phyloP scores from a whole-genome alignment of 2,113 vertebrate genomes.

The Nipponia nippon region DNA sequence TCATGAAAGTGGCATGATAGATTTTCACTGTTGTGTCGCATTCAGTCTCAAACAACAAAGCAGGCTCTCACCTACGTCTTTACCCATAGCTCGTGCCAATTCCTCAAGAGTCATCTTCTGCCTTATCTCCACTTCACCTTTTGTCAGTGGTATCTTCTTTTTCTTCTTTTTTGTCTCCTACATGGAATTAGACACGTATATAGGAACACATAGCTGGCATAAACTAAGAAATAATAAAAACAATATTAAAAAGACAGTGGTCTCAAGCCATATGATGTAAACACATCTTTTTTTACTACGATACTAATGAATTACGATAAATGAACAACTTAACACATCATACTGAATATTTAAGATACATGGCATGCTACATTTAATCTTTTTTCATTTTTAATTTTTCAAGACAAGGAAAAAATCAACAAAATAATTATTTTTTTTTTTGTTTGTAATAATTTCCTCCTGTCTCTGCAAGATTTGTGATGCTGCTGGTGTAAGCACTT shows the following conservation, averaged over 20 bases:
- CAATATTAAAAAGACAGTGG: neutral
- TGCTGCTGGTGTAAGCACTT: neutral
- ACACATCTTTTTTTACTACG: neutral
- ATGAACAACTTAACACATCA: neutral
- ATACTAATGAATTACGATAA: neutral
- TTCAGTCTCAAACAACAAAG: neutral
- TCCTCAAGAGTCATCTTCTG: constrained; percentile 78
- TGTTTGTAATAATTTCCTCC: neutral
- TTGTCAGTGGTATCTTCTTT: constrained; percentile 1
- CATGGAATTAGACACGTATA: neutral
- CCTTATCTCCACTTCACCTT: constrained; percentile 83
- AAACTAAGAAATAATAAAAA: neutral
- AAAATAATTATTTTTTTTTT: neutral
- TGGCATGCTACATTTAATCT: neutral
- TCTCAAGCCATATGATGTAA: neutral
- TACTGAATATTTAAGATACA: neutral
- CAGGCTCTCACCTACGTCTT: constrained; percentile 75
- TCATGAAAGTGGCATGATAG: neutral
- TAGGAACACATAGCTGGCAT: neutral
- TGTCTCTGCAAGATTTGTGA: neutral
- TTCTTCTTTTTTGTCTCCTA: constrained; percentile 43
- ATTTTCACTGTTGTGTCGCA: neutral
- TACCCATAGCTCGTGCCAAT: constrained; percentile 83
- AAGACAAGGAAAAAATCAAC: neutral
- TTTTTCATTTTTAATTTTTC: neutral